Conservation (phyloP, 2,113 vertebrate species). For the Prolemur simus region DNA sequence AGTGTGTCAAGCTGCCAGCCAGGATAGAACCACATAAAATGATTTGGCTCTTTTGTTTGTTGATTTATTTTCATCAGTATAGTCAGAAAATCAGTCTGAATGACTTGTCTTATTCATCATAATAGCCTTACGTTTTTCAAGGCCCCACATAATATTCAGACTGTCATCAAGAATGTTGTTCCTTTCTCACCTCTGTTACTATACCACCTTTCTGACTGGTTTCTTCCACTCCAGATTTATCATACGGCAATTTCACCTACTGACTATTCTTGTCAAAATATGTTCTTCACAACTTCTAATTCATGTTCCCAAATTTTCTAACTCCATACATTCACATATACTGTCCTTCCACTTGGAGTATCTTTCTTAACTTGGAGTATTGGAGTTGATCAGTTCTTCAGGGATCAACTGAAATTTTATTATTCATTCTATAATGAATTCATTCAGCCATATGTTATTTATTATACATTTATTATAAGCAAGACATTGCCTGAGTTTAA, state of each 20-base stretch:
- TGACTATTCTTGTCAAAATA: not conserved
- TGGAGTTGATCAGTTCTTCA: not conserved
- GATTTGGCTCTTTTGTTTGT: constrained; percentile 41
- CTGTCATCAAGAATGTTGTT: not conserved
- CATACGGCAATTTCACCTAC: not conserved
- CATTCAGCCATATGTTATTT: not conserved
- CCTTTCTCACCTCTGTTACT: not conserved
- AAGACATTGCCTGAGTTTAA: not conserved
- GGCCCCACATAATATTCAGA: not conserved
- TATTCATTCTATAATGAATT: not conserved
- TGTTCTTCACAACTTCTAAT: not conserved
- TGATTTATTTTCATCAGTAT: constrained; percentile 46
- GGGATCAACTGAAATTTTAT: not conserved
- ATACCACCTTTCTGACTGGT: not conserved
- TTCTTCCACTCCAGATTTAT: not conserved
- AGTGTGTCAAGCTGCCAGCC: constrained; percentile 40
- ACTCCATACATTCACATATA: no score
- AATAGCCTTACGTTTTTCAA: constrained; percentile 29
- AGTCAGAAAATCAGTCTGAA: constrained; percentile 43
- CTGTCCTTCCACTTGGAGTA: not conserved
- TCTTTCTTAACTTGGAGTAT: not conserved
- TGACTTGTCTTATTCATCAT: not conserved
- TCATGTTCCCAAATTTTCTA: not conserved
- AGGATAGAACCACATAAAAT: not conserved
- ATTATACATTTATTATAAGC: not conserved